Evolutionary conservation across 37 sponge, comb jelly and placozoan species (phyloP).

Genomic region (Beroe ovata): DNA sequence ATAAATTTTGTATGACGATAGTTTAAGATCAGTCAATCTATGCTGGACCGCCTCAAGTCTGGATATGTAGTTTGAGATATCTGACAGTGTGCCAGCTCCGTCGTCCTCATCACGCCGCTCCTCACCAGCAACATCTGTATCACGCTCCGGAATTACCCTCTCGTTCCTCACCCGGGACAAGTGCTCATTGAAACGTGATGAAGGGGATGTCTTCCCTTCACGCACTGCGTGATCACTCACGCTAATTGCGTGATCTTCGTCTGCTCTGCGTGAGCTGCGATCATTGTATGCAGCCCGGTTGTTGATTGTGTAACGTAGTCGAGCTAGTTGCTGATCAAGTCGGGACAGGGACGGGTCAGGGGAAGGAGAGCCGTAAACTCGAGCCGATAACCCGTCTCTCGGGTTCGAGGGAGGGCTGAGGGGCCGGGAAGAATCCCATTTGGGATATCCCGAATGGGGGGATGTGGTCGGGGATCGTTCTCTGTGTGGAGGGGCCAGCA

Average conservation of each 20-base stretch:
- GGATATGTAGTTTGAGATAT: conserved; percentile 53
- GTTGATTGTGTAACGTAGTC: conserved; percentile 44
- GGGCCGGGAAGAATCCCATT: conserved; percentile 39
- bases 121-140: not conserved
- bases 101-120: conserved; percentile 12
- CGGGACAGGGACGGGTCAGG: conserved; percentile 61
- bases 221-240: conserved; percentile 5
- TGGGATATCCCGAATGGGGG: conserved; percentile 13
- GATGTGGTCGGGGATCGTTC: not conserved
- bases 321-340: conserved; percentile 44
- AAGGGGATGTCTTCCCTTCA: not conserved
- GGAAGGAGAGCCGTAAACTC: conserved; percentile 53
- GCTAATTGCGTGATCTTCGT: not conserved
- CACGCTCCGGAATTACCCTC: not conserved
- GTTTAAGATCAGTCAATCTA: conserved; percentile 62
- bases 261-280: not conserved
- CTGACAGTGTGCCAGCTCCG: conserved; percentile 35
- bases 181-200: not conserved
- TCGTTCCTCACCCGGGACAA: not conserved
- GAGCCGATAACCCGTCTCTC: not conserved
- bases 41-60: conserved; percentile 55
- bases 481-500: not conserved
- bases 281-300: conserved; percentile 11
- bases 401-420: conserved; percentile 49
- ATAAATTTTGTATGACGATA: conserved; percentile 30